A percentile compares a stretch with the other conserved stretches of the same genome.
Conservation (phyloP, 1,140 invertebrate species). For the Drosophila azteca region DNA sequence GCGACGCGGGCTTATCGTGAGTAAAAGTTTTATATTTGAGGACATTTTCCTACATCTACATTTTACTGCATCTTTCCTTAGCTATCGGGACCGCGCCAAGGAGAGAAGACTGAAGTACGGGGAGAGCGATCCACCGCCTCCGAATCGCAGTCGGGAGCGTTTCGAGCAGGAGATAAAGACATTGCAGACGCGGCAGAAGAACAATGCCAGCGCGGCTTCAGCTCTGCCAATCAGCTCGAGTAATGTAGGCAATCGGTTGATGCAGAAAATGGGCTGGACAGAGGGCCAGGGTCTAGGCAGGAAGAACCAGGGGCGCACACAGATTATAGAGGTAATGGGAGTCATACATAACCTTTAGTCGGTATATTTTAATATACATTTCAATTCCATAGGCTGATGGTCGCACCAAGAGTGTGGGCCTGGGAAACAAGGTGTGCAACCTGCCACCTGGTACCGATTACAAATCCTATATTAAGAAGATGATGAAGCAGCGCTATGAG, state of each 20-base stretch:
- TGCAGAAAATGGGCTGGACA: constrained; percentile 99
- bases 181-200: constrained; percentile 64
- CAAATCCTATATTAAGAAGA: constrained; percentile 95
- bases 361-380: too few relatives aligned
- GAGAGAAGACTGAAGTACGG: constrained; percentile 97
- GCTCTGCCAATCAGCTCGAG: constrained; percentile 90
- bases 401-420: constrained; percentile 87
- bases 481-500: constrained; percentile 92
- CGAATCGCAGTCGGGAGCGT: constrained; percentile 89
- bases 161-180: constrained; percentile 85
- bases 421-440: constrained; percentile 88
- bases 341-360: too few relatives aligned
- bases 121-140: constrained; percentile 90
- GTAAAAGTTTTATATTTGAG: not conserved
- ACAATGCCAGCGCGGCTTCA: constrained; percentile 76
- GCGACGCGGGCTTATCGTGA: constrained; percentile 48
- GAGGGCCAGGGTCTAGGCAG: constrained; percentile 97
- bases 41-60: not conserved
- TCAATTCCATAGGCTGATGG: constrained; percentile 61
- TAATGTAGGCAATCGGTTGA: constrained; percentile 95
- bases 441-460: constrained; percentile 92
- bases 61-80: constrained; percentile 51
- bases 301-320: constrained; percentile 95
- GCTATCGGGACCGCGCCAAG: constrained; percentile 97
- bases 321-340: constrained; percentile 91